Evolutionary conservation across 2,113 vertebrate species (phyloP).

Genomic region (Rhizomys pruinosus): DNA sequence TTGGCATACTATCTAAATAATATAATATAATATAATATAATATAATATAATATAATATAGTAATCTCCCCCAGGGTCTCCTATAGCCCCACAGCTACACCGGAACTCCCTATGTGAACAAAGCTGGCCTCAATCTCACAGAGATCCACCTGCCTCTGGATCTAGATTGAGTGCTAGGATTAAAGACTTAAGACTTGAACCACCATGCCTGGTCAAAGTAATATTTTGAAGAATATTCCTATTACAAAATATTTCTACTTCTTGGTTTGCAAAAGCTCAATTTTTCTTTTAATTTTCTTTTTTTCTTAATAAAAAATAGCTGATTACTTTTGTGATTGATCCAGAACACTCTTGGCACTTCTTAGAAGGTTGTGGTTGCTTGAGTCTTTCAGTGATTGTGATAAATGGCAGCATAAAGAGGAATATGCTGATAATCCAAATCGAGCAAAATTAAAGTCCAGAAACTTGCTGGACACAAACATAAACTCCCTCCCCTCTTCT

Average conservation of each 20-base stretch:
- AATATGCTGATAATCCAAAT: background rate
- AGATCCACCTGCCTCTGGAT: too few relatives aligned
- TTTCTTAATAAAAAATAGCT: background rate
- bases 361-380: background rate
- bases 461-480: background rate
- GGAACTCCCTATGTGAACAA: too few relatives aligned
- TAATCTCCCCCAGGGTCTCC: too few relatives aligned
- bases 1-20: background rate
- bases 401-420: constrained; percentile 1
- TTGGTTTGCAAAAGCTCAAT: background rate
- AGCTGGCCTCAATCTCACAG: too few relatives aligned
- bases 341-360: background rate
- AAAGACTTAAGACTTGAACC: too few relatives aligned
- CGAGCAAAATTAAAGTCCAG: background rate
- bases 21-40: background rate
- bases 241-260: background rate
- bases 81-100: too few relatives aligned
- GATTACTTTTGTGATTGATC: background rate
- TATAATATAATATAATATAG: too few relatives aligned
- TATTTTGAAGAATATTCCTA: background rate
- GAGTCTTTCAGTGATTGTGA: constrained; percentile 6
- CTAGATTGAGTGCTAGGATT: too few relatives aligned
- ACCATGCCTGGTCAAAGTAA: background rate
- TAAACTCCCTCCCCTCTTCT: background rate
- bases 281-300: background rate